Evolutionary conservation across 2,113 vertebrate genomes (phyloP), one percentile per base, ranked within the genome.

Genomic region (Nibea coibor): DNA sequence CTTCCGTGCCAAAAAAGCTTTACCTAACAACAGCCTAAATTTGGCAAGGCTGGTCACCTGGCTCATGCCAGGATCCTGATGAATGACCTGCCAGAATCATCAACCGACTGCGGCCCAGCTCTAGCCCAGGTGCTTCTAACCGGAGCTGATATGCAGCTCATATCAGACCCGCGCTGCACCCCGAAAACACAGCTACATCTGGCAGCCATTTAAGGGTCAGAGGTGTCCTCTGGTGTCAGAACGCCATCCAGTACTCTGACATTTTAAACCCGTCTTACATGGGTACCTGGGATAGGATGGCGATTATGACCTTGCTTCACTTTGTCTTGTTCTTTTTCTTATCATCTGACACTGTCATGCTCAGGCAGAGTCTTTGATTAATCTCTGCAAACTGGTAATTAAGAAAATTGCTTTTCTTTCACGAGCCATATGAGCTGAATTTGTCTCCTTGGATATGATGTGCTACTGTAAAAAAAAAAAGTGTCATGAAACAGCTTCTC

Each of bases 41-140:
- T 57, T 68, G 73, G 68, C 68, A 62, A 35, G 16, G 54, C 28
- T 17, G 24, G 7, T 65, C 35, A 28, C 48, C 61, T 48, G 59
- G 51, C 47, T 72, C 19, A 8, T 64, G 64, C 48, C 56, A 62
- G 39, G 39, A 54, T 69, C 57, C 57, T 78, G 70, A 69, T 68
- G 43, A 63, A 68, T 5, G 9, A 73, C 48, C 73, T 81, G 73
- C 78, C 83, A 78, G 42, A 63, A 42, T 66, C 28, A 3, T 17
- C 12, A 6, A 28, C 59, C 16, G 19, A 5, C 58, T 24, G 53
- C 31, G 28, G 71, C 48, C 71, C 45, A 75, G 17, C 45, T 68
- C n/a, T 4, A 22, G 50, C 31, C 39, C 78, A 85, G 67, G 78
- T 81, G 67, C 73, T 43, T 50, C 72, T 51, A 61, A 63, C 39